Evolutionary conservation across 2,797 vertebrate species (phyloP).

Genomic region (Tenualosa thibaudeaui): DNA sequence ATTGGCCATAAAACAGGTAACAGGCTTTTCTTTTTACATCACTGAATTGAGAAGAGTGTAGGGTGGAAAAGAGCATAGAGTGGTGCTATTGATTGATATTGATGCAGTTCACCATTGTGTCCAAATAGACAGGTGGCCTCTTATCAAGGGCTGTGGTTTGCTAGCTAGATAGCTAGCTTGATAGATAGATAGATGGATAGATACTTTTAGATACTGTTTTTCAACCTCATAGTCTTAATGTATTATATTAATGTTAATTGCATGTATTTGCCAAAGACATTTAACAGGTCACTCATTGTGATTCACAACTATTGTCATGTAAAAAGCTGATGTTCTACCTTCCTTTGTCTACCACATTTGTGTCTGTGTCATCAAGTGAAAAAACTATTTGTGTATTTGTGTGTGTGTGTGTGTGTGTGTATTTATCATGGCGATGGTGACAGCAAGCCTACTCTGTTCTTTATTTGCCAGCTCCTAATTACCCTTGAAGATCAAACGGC

Average conservation of each 20-base stretch:
- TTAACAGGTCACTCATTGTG: no score
- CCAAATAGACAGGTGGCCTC: constrained; percentile 12
- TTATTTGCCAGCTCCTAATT: constrained; percentile 60
- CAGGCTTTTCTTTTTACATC: constrained; percentile 24
- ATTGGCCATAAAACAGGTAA: constrained; percentile 28
- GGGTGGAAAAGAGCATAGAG: background rate
- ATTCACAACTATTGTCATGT: no score
- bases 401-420: background rate
- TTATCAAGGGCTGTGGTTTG: background rate
- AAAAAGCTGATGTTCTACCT: no score
- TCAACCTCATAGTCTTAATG: no score
- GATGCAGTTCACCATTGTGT: background rate
- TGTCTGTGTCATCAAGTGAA: background rate
- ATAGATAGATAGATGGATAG: no score
- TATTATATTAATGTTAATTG: no score
- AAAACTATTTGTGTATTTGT: no score
- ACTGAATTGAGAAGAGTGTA: background rate
- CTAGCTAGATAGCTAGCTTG: no score
- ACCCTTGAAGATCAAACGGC: constrained; percentile 62
- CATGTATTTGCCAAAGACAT: no score
- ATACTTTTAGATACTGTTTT: no score
- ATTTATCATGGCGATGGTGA: constrained; percentile 42
- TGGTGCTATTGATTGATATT: constrained; percentile 11
- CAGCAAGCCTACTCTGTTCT: constrained; percentile 51
- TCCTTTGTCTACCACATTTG: background rate